These are phyloP conservation scores for Notamacropus eugenii DNA, from an alignment of 2,797 vertebrate species.

Conservation along the genomic window DNA sequence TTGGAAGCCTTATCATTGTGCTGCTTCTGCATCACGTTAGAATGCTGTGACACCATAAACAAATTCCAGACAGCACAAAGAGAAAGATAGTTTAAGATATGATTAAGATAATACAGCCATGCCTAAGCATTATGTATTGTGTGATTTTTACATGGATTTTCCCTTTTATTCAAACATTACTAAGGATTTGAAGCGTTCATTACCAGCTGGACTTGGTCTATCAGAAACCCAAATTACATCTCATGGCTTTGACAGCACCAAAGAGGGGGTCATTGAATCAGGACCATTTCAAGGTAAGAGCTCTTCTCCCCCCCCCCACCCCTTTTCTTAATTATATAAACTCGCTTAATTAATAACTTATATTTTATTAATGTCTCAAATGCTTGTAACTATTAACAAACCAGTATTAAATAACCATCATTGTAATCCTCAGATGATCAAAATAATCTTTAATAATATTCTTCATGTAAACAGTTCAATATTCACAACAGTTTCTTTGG, in stretches of 20 bases:
- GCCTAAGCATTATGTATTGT: constrained; percentile 59
- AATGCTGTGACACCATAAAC: constrained; percentile 48
- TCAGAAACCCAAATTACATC: constrained; percentile 90
- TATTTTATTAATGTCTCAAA: not conserved
- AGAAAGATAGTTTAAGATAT: constrained; percentile 52
- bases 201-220: constrained; percentile 88
- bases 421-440: constrained; percentile 32
- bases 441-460: constrained; percentile 11
- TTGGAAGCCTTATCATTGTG: constrained; percentile 51
- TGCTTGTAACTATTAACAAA: not conserved
- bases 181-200: constrained; percentile 89
- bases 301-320: not conserved
- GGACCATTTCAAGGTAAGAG: constrained; percentile 90
- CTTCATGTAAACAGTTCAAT: constrained; percentile 8
- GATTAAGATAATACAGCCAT: constrained; percentile 58
- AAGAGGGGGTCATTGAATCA: constrained; percentile 91
- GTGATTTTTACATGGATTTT: constrained; percentile 74
- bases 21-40: constrained; percentile 44
- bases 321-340: not conserved
- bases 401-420: not conserved
- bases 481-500: constrained; percentile 30
- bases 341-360: not conserved
- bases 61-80: constrained; percentile 41
- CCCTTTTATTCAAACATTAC: constrained; percentile 77
- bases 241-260: constrained; percentile 89